A percentile compares a stretch with the other conserved stretches of the same genome.
phyloP scores from a whole-genome alignment of 2,888 invertebrate genomes.

The Euphydryas editha region DNA sequence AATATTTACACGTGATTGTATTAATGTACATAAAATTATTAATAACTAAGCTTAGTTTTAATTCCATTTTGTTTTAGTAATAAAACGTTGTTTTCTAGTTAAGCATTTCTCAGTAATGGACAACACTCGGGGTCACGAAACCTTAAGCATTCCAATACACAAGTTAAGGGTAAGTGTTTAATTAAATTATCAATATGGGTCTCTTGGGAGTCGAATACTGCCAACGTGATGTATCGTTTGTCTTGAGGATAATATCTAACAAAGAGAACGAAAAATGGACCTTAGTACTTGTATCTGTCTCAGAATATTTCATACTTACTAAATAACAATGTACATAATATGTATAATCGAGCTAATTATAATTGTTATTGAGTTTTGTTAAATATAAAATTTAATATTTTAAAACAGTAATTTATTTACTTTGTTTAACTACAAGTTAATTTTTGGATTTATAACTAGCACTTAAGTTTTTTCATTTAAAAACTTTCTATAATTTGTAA shows the following conservation, averaged over 20 bases:
- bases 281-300: background rate
- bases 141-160: slow-evolving; percentile 50
- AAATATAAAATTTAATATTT: no score
- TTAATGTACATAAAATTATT: background rate
- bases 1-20: background rate
- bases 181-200: slow-evolving; percentile 71
- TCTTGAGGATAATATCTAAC: slow-evolving; percentile 37
- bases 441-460: no score
- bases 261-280: slow-evolving; percentile 35
- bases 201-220: slow-evolving; percentile 28
- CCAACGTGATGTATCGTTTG: slow-evolving; percentile 55
- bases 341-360: background rate
- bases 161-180: slow-evolving; percentile 62
- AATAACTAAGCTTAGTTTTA: slow-evolving; percentile 36
- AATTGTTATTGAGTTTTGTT: no score
- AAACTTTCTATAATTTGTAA: background rate
- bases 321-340: background rate
- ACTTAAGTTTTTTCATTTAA: background rate
- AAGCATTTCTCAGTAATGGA: slow-evolving; percentile 68
- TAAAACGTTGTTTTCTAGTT: slow-evolving; percentile 70
- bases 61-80: slow-evolving; percentile 63
- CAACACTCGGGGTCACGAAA: slow-evolving; percentile 52
- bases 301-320: background rate
- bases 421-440: no score
- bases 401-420: no score